Base-by-base conservation (phyloP, 2,797 vertebrate species). In the Hozukius guyotensis region DNA sequence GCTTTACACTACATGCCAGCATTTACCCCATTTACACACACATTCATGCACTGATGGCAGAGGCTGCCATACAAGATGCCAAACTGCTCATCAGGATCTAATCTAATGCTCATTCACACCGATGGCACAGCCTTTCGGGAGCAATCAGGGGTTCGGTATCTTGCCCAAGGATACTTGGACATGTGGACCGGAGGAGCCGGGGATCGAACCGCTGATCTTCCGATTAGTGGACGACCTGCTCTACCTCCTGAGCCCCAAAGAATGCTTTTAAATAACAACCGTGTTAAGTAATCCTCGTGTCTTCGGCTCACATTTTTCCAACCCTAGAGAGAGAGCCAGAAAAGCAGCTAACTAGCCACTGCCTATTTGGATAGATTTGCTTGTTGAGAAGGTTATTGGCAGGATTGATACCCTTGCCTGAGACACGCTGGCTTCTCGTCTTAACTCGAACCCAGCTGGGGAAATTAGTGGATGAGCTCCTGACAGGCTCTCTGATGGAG, bases 391-490 rank as follows among this genome's bases (percentile, higher is more conserved):
- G 72, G 76, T 79, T 64, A 72, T 76, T 59, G 52, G 62, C 65
- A 62, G 63, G 61, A 38, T 62, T 64, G 72, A 87, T 55, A 29
- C 36, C 16, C 14, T 18, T 42, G 25, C 42, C 46, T 63, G 53
- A 77, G 77, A 77, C 38, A 24, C 90, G 86, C 72, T 80, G 24
- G 34, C 55, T 71, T 65, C 46, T 24, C 31, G 34, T 71, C 46
- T 61, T 55, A 24, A 76, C 22, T 69, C 1, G 1, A 5, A 32
- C 27, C 4, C 90, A 82, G 77, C 87, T 81, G 74, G 92, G 93
- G 90, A 95, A 93, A 95, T 94, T 86, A 93, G 92, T 77, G 88
- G 80, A 84, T 91, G 81, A 91, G 84, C 80, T 79, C 53, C 91
- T 95, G 87, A 80, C 87, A 27, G 92, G 89, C 88, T 88, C 75